Percentiles rank a stretch among this genome's conserved stretches.
Conservation (phyloP, 2,888 invertebrate species). For the Heliconius ismenius region DNA sequence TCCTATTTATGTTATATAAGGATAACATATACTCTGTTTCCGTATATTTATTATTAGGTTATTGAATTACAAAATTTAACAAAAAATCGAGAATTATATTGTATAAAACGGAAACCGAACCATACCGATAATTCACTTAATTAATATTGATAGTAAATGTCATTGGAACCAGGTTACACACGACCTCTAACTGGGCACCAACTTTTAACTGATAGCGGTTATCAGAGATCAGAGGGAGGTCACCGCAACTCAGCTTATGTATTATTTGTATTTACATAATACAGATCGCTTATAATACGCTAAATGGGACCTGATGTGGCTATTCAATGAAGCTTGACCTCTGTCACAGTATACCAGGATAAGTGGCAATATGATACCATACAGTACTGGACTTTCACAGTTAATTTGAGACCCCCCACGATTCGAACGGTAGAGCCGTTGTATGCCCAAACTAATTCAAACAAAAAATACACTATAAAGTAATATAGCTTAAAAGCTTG, state of each 20-base stretch:
- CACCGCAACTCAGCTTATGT: constrained; percentile 26
- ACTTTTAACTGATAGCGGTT: constrained; percentile 10
- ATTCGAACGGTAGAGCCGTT: no score
- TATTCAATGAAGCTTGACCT: constrained; percentile 16
- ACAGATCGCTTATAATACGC: not conserved
- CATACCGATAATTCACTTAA: not conserved
- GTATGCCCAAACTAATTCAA: not conserved
- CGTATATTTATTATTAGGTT: not conserved
- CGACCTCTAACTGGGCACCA: not conserved
- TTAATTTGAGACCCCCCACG: no score
- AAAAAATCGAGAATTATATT: not conserved
- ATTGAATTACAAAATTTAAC: not conserved
- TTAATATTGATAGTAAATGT: not conserved
- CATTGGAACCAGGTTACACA: not conserved
- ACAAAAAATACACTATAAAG: not conserved
- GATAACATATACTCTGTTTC: not conserved
- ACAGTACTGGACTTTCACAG: no score
- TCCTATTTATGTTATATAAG: no score
- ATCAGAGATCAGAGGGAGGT: constrained; percentile 36
- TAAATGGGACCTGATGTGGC: constrained; percentile 19
- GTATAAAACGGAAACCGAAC: not conserved
- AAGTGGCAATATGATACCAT: not conserved
- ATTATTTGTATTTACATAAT: constrained; percentile 23
- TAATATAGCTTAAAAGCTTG: no score
- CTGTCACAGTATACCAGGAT: not conserved